These are phyloP conservation scores for Solenodon paradoxus DNA, from an alignment of 2,113 vertebrate genomes.

Conservation along the genomic window DNA sequence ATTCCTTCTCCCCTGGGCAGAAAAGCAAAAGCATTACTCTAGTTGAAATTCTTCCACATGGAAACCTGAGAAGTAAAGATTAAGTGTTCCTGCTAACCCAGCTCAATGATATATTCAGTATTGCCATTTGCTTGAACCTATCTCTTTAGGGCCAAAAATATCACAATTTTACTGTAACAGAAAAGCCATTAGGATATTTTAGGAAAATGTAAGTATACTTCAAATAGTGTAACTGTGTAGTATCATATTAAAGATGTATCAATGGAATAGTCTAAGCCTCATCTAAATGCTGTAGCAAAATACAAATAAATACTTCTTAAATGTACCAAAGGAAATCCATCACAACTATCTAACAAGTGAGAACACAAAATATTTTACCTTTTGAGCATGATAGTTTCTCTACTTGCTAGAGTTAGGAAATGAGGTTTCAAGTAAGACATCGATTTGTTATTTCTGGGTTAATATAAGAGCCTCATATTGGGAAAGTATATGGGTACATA, in stretches of 20 bases:
- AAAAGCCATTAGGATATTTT: constrained; percentile 22
- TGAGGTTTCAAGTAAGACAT: neutral
- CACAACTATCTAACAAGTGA: neutral
- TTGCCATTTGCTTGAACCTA: constrained; percentile 45
- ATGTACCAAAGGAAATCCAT: constrained; percentile 29
- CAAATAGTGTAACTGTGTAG: constrained; percentile 4
- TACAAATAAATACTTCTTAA: constrained; percentile 34
- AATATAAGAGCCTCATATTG: neutral
- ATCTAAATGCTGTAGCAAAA: neutral
- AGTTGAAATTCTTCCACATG: constrained; percentile 24
- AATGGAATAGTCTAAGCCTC: neutral
- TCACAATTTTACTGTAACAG: constrained; percentile 23
- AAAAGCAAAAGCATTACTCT: constrained; percentile 41
- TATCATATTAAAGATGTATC: constrained; percentile 14
- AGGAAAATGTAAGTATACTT: constrained; percentile 12
- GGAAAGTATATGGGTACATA: neutral
- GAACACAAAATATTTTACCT: neutral
- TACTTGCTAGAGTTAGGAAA: neutral
- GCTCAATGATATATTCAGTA: constrained; percentile 45
- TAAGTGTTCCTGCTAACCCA: constrained; percentile 54
- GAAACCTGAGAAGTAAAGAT: constrained; percentile 60
- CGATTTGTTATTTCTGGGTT: neutral
- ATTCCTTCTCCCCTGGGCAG: constrained; percentile 12
- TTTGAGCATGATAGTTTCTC: neutral
- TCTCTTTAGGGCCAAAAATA: constrained; percentile 55